Base-by-base conservation (phyloP, 1,140 invertebrate genomes). In the Cardiocondyla obscurior region DNA sequence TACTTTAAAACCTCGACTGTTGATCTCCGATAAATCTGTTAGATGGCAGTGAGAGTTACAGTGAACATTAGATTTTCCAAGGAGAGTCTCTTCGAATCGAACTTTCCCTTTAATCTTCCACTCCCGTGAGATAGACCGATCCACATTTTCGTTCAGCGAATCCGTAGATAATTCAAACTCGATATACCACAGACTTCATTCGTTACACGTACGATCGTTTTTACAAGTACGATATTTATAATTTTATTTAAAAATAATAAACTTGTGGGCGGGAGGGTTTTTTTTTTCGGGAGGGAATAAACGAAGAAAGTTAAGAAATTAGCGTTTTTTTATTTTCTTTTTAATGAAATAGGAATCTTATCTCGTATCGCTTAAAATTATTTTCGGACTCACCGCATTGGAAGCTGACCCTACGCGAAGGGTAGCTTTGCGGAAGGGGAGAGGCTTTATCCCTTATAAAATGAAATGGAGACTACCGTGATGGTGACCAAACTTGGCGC, bases 341-440 rank as follows among this genome's bases (percentile, higher is more conserved):
- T 62, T 42, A 62, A 58, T 58, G 25, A 16, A 28, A 33, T n/a
- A 33, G 12, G 19, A 58, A 0, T 57, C n/a, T 10, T 36, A 19
- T 60, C 57, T 60, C 4, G 7, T 30, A 60, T 4, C n/a, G n/a
- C n/a, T n/a, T 60, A 5, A 1, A 0, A 36, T 49, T 73, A 55
- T 44, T 82, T 87, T 87, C 65, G 25, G 57, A 85, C 73, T 87
- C 65, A 60, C 22, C 14, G 25, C 58, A 84, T 84, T 51, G 69
- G 39, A 70, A 74, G 25, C 42, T 87, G 64, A 82, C 74, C 76
- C 69, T 76, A 49, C 25, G 57, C 81, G 74, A 84, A 82, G 84
- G 74, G 87, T 83, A 64, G 76, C 72, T 87, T 85, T 82, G 85
- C 33, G 57, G 65, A 85, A 85, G 72, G 77, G 53, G n/a, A n/a